These are phyloP conservation scores for Sebastolobus alascanus DNA, from an alignment of 2,797 vertebrate species.

Conservation along the genomic window DNA sequence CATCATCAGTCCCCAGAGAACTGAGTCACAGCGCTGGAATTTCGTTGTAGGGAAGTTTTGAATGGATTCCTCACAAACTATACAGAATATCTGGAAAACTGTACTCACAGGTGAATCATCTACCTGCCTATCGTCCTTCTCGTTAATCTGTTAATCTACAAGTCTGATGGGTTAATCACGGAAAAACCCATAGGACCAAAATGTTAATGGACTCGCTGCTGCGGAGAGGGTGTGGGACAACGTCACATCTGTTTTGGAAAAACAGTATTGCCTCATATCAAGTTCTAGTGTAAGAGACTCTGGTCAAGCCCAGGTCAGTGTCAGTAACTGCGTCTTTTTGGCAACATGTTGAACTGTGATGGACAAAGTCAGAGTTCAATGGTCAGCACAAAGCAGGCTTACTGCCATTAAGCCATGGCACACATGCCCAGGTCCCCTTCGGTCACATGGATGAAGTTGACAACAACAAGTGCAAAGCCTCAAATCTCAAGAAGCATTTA, in stretches of 20 bases:
- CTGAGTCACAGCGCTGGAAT: background rate
- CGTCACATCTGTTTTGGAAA: slow-evolving; percentile 1
- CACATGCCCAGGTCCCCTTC: slow-evolving; percentile 48
- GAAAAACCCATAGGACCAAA: background rate
- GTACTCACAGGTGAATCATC: background rate
- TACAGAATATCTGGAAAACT: background rate
- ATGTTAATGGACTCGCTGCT: background rate
- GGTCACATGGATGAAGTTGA: slow-evolving; percentile 70
- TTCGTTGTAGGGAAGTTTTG: background rate
- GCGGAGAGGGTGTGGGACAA: background rate
- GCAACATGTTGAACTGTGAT: slow-evolving; percentile 61
- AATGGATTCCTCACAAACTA: background rate
- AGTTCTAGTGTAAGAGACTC: background rate
- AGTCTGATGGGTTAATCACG: background rate
- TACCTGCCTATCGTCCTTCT: background rate
- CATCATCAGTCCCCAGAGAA: background rate
- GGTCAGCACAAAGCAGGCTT: slow-evolving; percentile 80
- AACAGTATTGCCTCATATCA: background rate
- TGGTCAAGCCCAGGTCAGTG: slow-evolving; percentile 43
- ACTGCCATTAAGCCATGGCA: slow-evolving; percentile 70
- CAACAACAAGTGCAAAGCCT: slow-evolving; percentile 60
- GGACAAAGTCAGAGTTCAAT: slow-evolving; percentile 73
- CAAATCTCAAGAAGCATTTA: slow-evolving; percentile 55
- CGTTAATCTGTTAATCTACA: slow-evolving; percentile 3
- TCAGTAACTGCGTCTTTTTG: slow-evolving; percentile 28